Conservation (phyloP, 2,888 invertebrate species). For the Nesidiocoris tenuis region DNA sequence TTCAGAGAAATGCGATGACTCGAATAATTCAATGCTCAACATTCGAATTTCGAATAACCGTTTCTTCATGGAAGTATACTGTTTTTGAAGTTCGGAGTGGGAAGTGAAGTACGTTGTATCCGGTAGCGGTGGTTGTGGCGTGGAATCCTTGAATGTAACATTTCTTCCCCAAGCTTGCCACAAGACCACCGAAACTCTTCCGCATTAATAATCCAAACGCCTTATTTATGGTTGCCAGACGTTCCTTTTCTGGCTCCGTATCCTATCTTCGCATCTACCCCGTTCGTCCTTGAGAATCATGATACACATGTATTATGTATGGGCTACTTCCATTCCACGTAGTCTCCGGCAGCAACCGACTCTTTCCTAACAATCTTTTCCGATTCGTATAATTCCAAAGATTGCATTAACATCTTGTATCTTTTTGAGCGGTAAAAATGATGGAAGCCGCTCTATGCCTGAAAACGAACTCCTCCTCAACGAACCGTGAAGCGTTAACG, state of each 20-base stretch:
- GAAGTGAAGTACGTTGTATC: too few species aligned
- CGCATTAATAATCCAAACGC: slow-evolving; percentile 41
- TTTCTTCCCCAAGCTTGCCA: neutral
- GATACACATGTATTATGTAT: neutral
- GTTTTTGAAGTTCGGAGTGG: too few species aligned
- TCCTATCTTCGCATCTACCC: neutral
- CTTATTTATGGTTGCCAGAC: slow-evolving; percentile 34
- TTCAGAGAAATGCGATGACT: too few species aligned
- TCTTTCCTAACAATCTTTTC: neutral
- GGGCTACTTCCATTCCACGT: neutral
- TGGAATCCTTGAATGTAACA: neutral
- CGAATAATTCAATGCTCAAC: too few species aligned
- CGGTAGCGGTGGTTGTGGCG: too few species aligned
- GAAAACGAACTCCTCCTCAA: too few species aligned
- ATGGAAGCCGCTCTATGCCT: too few species aligned
- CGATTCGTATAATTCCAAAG: neutral
- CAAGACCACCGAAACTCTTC: neutral
- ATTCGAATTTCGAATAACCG: too few species aligned
- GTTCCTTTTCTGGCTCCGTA: neutral
- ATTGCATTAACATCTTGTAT: neutral
- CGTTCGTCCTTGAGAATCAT: neutral
- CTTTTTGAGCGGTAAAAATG: too few species aligned
- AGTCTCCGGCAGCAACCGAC: neutral
- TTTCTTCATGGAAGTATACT: too few species aligned
- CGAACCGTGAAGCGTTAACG: too few species aligned